phyloP scores from a whole-genome alignment of 35 echinoderm and acorn worm genomes.

The Diadema setosum region DNA sequence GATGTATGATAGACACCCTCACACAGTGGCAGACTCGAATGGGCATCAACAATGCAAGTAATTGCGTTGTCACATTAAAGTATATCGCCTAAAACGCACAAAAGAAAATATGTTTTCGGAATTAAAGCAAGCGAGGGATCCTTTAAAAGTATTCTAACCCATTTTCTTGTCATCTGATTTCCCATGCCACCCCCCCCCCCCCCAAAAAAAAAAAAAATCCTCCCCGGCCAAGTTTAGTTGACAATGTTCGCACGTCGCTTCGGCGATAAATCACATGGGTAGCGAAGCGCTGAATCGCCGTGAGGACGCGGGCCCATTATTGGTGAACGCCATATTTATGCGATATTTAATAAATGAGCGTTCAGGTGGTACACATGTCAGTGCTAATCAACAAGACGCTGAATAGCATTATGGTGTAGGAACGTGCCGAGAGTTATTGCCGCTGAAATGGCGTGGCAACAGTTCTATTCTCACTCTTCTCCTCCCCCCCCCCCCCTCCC shows the following conservation, averaged over 20 bases:
- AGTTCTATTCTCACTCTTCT: background rate
- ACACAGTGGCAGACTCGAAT: no score
- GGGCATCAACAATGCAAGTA: no score
- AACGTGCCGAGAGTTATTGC: background rate
- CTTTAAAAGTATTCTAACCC: no score
- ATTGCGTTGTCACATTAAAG: no score
- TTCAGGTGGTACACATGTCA: background rate
- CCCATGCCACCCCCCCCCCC: no score
- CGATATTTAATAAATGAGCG: slow-evolving; percentile 7
- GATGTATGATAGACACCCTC: no score
- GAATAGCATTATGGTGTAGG: background rate
- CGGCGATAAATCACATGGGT: background rate
- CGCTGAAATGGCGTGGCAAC: background rate
- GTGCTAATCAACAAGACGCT: background rate
- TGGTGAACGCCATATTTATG: background rate
- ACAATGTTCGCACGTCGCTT: background rate
- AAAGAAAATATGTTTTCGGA: no score
- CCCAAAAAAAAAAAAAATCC: no score
- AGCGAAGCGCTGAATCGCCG: background rate
- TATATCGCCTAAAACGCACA: no score
- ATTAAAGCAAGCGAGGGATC: no score
- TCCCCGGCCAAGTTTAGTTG: no score
- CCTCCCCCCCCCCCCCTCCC: background rate
- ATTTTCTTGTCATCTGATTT: no score
- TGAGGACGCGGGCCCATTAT: background rate